These are phyloP conservation scores for Ptychobarbus kaznakovi DNA, from an alignment of 2,797 vertebrate genomes.

Conservation along the genomic window DNA sequence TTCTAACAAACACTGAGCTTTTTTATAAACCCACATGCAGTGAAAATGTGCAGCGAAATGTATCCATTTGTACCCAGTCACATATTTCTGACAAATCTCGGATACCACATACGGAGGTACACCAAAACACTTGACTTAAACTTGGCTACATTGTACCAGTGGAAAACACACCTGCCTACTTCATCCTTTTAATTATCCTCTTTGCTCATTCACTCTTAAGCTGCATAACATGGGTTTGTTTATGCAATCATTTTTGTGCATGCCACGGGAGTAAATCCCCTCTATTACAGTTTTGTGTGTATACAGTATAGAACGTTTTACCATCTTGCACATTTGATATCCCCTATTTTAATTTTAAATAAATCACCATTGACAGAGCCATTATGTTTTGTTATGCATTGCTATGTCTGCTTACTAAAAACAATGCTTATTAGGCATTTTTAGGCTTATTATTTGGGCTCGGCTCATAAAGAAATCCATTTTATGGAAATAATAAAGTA, in stretches of 20 bases:
- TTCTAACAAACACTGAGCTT: not conserved
- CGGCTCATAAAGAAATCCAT: not conserved
- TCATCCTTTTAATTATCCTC: too few species aligned
- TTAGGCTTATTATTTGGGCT: not conserved
- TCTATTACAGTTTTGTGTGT: not conserved
- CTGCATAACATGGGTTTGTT: too few species aligned
- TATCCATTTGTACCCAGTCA: too few species aligned
- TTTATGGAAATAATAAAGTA: not conserved
- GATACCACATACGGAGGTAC: too few species aligned
- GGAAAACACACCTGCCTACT: too few species aligned
- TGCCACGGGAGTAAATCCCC: too few species aligned
- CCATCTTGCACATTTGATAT: not conserved
- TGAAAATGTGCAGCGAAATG: too few species aligned
- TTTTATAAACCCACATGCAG: not conserved
- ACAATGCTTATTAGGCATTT: not conserved
- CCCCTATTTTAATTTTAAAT: not conserved
- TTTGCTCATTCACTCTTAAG: too few species aligned
- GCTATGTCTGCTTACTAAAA: not conserved
- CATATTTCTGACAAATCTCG: not conserved
- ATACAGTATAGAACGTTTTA: not conserved
- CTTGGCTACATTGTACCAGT: not conserved
- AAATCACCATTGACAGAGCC: not conserved
- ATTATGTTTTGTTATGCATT: not conserved
- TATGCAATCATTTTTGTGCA: too few species aligned
- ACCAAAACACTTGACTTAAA: not conserved